Conservation (phyloP, 1,140 invertebrate genomes). For the Drosophila kurseongensis region DNA sequence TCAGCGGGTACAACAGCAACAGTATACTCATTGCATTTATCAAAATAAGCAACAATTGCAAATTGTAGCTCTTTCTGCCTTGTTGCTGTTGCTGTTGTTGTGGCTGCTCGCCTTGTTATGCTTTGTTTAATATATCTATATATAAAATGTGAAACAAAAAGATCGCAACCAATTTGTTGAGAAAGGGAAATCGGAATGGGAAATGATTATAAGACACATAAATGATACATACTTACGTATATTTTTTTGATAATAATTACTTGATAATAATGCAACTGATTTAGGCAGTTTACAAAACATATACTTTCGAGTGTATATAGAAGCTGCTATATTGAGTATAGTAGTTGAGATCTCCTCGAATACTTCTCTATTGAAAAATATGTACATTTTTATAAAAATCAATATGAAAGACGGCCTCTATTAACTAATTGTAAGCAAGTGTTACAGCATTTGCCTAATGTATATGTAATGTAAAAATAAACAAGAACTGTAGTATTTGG, state of each 20-base stretch:
- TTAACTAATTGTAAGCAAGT: conserved; percentile 76
- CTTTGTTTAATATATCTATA: conserved; percentile 65
- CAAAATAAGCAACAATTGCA: conserved; percentile 56
- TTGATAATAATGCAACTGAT: conserved; percentile 38
- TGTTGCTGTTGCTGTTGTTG: conserved; percentile 54
- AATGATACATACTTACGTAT: conserved; percentile 56
- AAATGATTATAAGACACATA: conserved; percentile 57
- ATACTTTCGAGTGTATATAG: conserved; percentile 24
- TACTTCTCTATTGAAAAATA: conserved; percentile 25
- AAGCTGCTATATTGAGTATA: conserved; percentile 31
- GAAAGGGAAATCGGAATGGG: conserved; percentile 52
- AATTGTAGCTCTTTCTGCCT: conserved; percentile 53
- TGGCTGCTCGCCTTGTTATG: conserved; percentile 57
- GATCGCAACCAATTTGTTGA: conserved; percentile 38
- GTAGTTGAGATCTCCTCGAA: conserved; percentile 7
- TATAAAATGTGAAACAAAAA: conserved; percentile 32
- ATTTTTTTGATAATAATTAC: conserved; percentile 77
- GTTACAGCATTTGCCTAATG: conserved; percentile 45
- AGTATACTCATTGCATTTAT: conserved; percentile 69
- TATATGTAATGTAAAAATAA: conserved; percentile 52
- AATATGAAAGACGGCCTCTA: conserved; percentile 43
- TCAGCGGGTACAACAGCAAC: conserved; percentile 43
- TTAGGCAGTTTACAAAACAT: conserved; percentile 49
- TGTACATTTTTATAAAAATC: conserved; percentile 64
- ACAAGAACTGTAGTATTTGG: conserved; percentile 57